These are phyloP conservation scores for Tubulanus polymorphus DNA, from an alignment of 2,888 invertebrate species.

Conservation along the genomic window DNA sequence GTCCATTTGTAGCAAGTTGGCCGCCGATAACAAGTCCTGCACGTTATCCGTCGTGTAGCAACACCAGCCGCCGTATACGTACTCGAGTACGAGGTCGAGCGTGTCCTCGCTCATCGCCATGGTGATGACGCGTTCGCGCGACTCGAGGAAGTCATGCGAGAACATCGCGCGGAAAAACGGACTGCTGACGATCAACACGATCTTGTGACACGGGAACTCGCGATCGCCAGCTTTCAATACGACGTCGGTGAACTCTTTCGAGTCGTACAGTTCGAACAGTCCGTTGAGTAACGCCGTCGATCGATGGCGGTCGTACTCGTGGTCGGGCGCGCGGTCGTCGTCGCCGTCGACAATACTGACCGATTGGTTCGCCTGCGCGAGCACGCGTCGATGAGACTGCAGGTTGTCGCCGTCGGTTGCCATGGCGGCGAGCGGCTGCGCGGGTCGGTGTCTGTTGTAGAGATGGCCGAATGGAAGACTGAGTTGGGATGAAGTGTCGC, in stretches of 20 bases:
- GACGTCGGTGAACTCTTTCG: slow-evolving; percentile 45
- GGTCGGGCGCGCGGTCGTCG: slow-evolving; percentile 34
- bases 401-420: too few species aligned
- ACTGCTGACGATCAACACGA: slow-evolving; percentile 46
- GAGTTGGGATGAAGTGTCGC: too few species aligned
- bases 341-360: too few species aligned
- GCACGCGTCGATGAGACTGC: too few species aligned
- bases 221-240: slow-evolving; percentile 31
- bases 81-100: slow-evolving; percentile 41
- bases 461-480: too few species aligned
- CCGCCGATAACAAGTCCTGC: slow-evolving; percentile 46
- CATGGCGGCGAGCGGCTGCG: too few species aligned
- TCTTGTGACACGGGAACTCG: slow-evolving; percentile 46
- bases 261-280: slow-evolving; percentile 40
- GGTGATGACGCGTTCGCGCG: slow-evolving; percentile 36
- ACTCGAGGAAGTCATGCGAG: slow-evolving; percentile 40
- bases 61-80: slow-evolving; percentile 44
- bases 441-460: too few species aligned
- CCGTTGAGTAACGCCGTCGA: slow-evolving; percentile 31
- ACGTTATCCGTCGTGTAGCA: slow-evolving; percentile 42
- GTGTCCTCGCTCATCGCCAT: slow-evolving; percentile 41
- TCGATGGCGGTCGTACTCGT: too few species aligned
- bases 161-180: slow-evolving; percentile 51
- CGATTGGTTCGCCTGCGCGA: too few species aligned
- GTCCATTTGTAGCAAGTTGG: slow-evolving; percentile 47